These are phyloP conservation scores for Zoanthus sansibaricus DNA, from an alignment of 92 coral and sea anemone genomes.

Conservation along the genomic window DNA sequence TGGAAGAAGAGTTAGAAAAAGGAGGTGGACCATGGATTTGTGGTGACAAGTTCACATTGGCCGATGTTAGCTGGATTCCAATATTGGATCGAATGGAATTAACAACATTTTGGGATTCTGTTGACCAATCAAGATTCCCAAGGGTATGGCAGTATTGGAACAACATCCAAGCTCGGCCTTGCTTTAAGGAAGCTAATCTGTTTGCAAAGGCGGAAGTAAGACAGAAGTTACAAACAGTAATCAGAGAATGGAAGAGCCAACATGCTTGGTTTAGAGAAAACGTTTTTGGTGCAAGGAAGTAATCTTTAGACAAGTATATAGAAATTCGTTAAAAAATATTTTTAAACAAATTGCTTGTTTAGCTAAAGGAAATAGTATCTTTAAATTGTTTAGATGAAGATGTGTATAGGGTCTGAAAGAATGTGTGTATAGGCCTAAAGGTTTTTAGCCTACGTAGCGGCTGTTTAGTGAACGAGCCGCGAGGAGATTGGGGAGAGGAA, in stretches of 20 bases:
- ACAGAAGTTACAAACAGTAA: background rate
- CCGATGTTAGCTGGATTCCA: conserved; percentile 44
- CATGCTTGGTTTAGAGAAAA: conserved; percentile 31
- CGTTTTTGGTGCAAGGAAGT: conserved; percentile 24
- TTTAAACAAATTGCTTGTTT: too few species aligned
- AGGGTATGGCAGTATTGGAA: conserved; percentile 42
- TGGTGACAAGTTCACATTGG: conserved; percentile 40
- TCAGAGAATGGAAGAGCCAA: conserved; percentile 19
- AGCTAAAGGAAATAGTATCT: too few species aligned
- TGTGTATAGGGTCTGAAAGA: too few species aligned
- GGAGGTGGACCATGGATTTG: conserved; percentile 42
- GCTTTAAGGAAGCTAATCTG: conserved; percentile 35
- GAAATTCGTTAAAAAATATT: too few species aligned
- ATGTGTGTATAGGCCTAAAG: too few species aligned
- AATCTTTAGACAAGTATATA: background rate
- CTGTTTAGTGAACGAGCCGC: too few species aligned
- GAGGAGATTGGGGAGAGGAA: too few species aligned
- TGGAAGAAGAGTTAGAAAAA: conserved; percentile 39
- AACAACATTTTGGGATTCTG: conserved; percentile 35
- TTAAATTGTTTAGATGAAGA: too few species aligned
- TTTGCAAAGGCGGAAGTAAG: conserved; percentile 6
- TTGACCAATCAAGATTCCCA: conserved; percentile 13
- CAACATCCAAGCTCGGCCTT: conserved; percentile 34
- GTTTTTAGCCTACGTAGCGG: too few species aligned
- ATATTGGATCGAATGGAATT: conserved; percentile 34